phyloP scores from a whole-genome alignment of 2,113 vertebrate species.

The Illadopsis cleaveri region DNA sequence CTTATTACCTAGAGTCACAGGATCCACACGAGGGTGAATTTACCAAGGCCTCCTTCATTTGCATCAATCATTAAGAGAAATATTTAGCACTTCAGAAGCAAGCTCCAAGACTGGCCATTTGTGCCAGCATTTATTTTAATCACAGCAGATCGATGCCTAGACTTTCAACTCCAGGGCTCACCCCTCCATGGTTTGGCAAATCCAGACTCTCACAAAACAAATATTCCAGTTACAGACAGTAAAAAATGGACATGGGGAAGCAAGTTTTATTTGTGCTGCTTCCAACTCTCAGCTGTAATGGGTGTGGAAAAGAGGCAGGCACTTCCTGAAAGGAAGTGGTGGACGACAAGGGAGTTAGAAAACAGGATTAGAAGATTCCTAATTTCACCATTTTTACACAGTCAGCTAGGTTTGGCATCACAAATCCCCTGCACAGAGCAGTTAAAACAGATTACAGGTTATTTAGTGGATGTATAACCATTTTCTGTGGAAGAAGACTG shows the following conservation, averaged over 20 bases:
- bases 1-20: accelerated
- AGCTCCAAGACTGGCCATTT: neutral
- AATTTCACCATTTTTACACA: neutral
- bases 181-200: neutral
- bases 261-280: constrained; percentile 1
- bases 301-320: constrained; percentile 14
- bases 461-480: neutral
- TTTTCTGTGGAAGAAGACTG: neutral
- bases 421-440: neutral
- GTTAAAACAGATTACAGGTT: neutral
- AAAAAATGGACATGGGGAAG: neutral
- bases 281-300: neutral
- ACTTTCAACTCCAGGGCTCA: neutral
- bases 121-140: neutral
- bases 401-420: neutral
- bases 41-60: neutral
- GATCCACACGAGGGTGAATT: neutral
- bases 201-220: neutral
- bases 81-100: neutral
- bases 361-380: neutral
- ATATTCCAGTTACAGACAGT: neutral
- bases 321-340: constrained; percentile 14
- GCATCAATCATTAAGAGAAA: no score
- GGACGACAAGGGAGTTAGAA: neutral
- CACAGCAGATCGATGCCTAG: neutral